These are phyloP conservation scores for Adelphocoris suturalis DNA, from an alignment of 2,888 invertebrate species.

Conservation along the genomic window DNA sequence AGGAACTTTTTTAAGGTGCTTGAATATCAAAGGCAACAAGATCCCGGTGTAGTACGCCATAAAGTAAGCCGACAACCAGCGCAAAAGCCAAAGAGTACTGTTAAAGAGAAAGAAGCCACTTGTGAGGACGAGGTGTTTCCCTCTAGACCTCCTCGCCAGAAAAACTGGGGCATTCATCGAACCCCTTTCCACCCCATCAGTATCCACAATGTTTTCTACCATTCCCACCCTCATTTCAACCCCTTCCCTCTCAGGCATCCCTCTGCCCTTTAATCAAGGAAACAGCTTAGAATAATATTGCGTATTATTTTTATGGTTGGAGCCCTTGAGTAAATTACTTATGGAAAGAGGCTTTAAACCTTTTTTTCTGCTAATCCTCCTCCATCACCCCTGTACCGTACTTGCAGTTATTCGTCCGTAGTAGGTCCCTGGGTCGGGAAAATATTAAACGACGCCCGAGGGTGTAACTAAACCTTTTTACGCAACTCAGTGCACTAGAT, in stretches of 20 bases:
- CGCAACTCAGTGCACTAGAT: conserved; percentile 42
- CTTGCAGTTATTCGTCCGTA: neutral
- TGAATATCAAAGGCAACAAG: too few species aligned
- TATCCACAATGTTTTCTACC: neutral
- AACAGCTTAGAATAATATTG: conserved; percentile 47
- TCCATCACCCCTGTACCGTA: neutral
- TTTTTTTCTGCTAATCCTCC: neutral
- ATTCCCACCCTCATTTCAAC: too few species aligned
- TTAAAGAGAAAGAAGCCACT: conserved; percentile 1
- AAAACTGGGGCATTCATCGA: neutral
- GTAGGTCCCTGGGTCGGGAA: neutral
- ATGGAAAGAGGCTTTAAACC: conserved; percentile 45
- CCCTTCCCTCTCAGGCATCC: neutral
- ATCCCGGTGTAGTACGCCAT: neutral
- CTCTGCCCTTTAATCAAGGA: conserved; percentile 46
- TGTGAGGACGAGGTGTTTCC: conserved; percentile 28
- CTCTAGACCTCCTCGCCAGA: neutral
- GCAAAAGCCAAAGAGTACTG: neutral
- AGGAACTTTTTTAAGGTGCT: too few species aligned
- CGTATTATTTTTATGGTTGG: conserved; percentile 39
- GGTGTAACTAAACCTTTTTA: conserved; percentile 47
- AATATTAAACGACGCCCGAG: conserved; percentile 29
- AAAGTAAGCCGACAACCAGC: neutral
- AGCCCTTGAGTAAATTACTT: conserved; percentile 33
- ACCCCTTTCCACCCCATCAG: neutral